phyloP scores from a whole-genome alignment of 2,113 vertebrate species.

The Gambusia affinis region DNA sequence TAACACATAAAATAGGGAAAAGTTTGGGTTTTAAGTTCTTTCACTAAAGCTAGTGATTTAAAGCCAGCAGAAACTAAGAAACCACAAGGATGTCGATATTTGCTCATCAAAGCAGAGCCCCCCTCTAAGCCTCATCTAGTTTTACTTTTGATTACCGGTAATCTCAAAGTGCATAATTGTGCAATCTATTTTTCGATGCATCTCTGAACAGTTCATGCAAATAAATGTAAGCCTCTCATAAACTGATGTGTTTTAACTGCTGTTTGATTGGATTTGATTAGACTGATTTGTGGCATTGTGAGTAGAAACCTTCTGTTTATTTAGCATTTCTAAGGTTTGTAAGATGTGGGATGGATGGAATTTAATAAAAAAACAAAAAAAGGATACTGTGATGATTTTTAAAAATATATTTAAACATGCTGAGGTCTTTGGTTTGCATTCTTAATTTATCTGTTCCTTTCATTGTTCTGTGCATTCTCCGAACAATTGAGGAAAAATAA shows the following conservation, averaged over 20 bases:
- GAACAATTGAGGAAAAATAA: conserved; percentile 50
- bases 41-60: background rate
- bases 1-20: background rate
- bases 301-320: background rate
- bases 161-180: too few relatives aligned
- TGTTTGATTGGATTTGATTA: background rate
- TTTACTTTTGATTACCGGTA: too few relatives aligned
- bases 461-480: background rate
- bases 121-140: too few relatives aligned
- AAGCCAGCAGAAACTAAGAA: background rate
- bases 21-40: background rate
- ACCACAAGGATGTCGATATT: too few relatives aligned
- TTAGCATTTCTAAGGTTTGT: background rate
- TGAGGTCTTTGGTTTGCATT: conserved; percentile 7
- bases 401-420: background rate
- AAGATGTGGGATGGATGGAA: background rate
- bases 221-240: background rate
- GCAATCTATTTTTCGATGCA: background rate
- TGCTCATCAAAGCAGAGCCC: too few relatives aligned
- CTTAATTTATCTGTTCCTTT: conserved; percentile 6
- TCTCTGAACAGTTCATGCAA: background rate
- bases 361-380: background rate
- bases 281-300: background rate
- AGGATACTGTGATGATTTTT: background rate
- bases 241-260: background rate